Conservation (phyloP, 2,888 invertebrate species). For the Orgyia antiqua region DNA sequence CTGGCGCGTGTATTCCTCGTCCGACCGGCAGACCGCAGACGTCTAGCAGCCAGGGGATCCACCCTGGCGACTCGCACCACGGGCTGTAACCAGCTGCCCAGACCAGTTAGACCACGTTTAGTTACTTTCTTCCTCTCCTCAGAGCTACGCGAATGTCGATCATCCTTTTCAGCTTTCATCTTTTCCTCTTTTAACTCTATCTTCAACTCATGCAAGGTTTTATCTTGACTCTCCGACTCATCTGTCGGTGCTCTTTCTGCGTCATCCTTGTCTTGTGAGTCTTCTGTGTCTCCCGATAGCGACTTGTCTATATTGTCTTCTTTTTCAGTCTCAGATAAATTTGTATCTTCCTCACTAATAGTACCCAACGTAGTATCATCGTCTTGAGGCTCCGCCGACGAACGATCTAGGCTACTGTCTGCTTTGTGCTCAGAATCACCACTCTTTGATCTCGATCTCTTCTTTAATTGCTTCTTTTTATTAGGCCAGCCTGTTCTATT, state of each 20-base stretch:
- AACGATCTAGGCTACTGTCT: constrained; percentile 49
- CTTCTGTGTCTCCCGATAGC: constrained; percentile 22
- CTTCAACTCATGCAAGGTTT: constrained; percentile 39
- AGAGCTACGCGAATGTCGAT: constrained; percentile 36
- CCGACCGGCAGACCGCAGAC: constrained; percentile 51
- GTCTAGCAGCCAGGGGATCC: constrained; percentile 54
- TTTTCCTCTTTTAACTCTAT: constrained; percentile 32
- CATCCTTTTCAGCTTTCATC: constrained; percentile 35
- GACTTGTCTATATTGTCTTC: constrained; percentile 26
- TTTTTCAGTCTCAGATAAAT: constrained; percentile 40
- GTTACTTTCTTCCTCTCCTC: constrained; percentile 54
- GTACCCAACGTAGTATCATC: constrained; percentile 52
- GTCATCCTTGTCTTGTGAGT: constrained; percentile 22
- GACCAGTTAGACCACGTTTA: constrained; percentile 44
- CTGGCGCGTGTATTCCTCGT: constrained; percentile 30
- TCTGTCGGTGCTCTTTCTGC: constrained; percentile 18
- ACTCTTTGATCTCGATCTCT: constrained; percentile 47
- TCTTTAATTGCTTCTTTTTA: constrained; percentile 62
- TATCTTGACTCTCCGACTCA: constrained; percentile 27
- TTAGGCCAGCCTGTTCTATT: constrained; percentile 91
- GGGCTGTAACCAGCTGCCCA: constrained; percentile 77
- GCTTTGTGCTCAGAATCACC: constrained; percentile 42
- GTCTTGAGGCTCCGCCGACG: constrained; percentile 49
- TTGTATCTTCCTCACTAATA: constrained; percentile 49
- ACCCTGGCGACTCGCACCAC: constrained; percentile 83